Percentiles rank a stretch among this genome's conserved stretches.
phyloP scores from a whole-genome alignment of 2,113 vertebrate genomes.

The Hypocryptadius cinnamomeus region DNA sequence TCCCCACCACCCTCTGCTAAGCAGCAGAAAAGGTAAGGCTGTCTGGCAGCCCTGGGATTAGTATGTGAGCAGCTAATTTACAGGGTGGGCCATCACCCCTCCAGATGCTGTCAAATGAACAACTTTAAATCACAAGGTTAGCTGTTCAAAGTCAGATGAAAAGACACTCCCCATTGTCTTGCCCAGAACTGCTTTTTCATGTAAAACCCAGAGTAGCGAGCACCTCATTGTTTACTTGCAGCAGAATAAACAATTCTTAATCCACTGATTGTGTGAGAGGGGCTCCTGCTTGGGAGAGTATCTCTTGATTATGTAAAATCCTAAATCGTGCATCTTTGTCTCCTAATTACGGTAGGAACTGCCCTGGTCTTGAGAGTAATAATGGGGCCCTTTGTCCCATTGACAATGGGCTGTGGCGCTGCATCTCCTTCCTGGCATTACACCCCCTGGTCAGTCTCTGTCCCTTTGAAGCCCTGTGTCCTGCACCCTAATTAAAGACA shows the following conservation, averaged over 20 bases:
- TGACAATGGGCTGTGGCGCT: not conserved
- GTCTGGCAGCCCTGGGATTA: not conserved
- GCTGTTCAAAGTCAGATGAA: constrained; percentile 28
- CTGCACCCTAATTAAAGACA: constrained; percentile 4
- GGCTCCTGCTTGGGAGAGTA: not conserved
- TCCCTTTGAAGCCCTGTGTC: not conserved
- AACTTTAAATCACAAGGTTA: constrained; percentile 13
- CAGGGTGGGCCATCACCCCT: not conserved
- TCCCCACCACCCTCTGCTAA: not conserved
- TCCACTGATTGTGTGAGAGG: constrained; percentile 46
- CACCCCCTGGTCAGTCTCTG: not conserved
- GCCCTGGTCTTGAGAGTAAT: not conserved
- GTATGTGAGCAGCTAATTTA: not conserved
- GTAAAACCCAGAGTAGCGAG: not conserved
- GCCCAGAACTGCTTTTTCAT: constrained; percentile 1
- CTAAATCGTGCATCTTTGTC: constrained; percentile 25
- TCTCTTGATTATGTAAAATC: constrained; percentile 47
- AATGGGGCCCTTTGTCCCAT: constrained; percentile 8
- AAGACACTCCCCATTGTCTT: not conserved
- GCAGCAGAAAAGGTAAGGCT: not conserved
- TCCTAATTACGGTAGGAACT: constrained; percentile 36
- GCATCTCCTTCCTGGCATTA: not conserved
- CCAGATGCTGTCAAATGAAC: constrained; percentile 21
- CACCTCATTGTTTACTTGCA: constrained; percentile 42
- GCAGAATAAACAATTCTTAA: constrained; percentile 61